Evolutionary conservation across 2,888 invertebrate species (phyloP).

Genomic region (Acronicta alni): DNA sequence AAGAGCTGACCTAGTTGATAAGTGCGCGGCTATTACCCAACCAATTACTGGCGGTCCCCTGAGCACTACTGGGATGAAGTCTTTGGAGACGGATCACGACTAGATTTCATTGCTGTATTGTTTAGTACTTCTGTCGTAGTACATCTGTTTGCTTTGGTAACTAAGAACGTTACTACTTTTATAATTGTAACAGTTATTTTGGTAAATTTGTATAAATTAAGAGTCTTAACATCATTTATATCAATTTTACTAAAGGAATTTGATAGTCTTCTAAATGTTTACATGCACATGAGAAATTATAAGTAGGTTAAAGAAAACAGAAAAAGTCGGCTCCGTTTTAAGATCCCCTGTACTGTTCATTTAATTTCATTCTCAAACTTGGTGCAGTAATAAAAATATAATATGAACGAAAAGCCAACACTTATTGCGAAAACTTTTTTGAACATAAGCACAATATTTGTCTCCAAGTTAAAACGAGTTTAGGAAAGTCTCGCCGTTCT

Average conservation of each 20-base stretch:
- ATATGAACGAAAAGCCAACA: slow-evolving; percentile 29
- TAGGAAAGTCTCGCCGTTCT: slow-evolving; percentile 7
- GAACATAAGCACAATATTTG: slow-evolving; percentile 31
- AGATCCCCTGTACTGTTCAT: slow-evolving; percentile 4
- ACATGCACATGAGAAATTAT: no score
- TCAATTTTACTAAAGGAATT: no score
- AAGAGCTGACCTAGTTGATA: slow-evolving; percentile 52
- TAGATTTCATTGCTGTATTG: slow-evolving; percentile 6
- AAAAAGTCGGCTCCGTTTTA: no score
- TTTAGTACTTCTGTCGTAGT: not conserved
- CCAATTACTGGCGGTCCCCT: slow-evolving; percentile 48
- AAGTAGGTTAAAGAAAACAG: no score
- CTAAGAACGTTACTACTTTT: no score
- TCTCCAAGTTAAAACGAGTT: slow-evolving; percentile 24
- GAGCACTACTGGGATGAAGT: slow-evolving; percentile 4
- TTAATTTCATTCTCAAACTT: slow-evolving; percentile 28
- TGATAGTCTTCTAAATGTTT: no score
- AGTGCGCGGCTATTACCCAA: slow-evolving; percentile 36
- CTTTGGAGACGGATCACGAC: not conserved
- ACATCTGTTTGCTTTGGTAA: no score
- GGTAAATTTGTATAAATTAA: no score
- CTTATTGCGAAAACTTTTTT: slow-evolving; percentile 27
- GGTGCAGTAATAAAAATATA: slow-evolving; percentile 22
- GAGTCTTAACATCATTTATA: no score
- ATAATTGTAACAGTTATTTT: no score